Evolutionary conservation across 2,888 invertebrate species (phyloP).

Genomic region (Leptothorax acervorum): DNA sequence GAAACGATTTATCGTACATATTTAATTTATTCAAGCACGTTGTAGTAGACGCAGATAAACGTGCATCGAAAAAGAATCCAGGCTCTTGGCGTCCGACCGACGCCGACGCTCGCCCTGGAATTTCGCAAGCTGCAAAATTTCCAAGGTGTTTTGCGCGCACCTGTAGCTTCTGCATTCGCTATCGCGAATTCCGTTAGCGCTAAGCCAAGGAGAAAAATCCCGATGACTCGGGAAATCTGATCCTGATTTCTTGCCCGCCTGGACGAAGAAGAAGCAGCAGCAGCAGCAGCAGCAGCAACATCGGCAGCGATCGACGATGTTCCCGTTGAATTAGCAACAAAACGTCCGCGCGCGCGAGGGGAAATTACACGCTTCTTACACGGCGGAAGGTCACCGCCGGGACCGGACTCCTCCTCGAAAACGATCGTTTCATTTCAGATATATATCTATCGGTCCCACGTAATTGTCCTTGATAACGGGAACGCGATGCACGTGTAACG

Average conservation of each 20-base stretch:
- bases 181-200: conserved; percentile 43
- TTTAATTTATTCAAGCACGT: neutral
- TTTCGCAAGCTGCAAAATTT: conserved; percentile 33
- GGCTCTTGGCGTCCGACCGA: neutral
- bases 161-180: conserved; percentile 27
- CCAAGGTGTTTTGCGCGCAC: conserved; percentile 33
- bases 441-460: conserved; percentile 62
- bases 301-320: conserved; percentile 62
- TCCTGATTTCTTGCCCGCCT: conserved; percentile 56
- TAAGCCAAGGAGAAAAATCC: conserved; percentile 54
- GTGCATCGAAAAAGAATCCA: neutral
- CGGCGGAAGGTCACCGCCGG: conserved; percentile 67
- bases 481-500: conserved; percentile 74
- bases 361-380: conserved; percentile 70
- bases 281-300: neutral
- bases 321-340: conserved; percentile 74
- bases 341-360: conserved; percentile 66
- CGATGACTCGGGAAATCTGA: conserved; percentile 66
- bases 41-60: neutral
- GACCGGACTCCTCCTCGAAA: conserved; percentile 64
- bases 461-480: conserved; percentile 77
- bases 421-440: conserved; percentile 73
- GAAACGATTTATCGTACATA: neutral
- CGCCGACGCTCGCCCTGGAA: conserved; percentile 4
- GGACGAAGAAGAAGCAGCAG: conserved; percentile 31